phyloP scores from a whole-genome alignment of 2,888 invertebrate genomes.

The Drosophila meridionalis region DNA sequence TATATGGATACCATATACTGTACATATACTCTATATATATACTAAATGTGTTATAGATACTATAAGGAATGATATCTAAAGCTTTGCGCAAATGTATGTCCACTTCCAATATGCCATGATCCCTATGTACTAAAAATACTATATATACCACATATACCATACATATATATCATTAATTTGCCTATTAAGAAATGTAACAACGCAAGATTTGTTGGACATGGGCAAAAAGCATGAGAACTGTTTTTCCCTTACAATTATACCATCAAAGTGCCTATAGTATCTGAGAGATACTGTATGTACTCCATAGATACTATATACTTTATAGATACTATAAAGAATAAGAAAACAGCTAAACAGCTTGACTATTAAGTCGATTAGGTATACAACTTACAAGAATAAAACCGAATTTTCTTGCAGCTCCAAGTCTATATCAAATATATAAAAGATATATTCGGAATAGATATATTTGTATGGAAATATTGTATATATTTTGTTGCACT shows the following conservation, averaged over 20 bases:
- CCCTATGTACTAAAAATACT: too few relatives aligned
- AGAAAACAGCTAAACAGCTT: too few relatives aligned
- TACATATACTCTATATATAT: too few relatives aligned
- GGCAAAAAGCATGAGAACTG: not conserved
- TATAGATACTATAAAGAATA: not conserved
- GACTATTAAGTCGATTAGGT: too few relatives aligned
- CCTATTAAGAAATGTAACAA: too few relatives aligned
- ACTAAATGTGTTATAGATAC: too few relatives aligned
- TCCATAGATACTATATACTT: not conserved
- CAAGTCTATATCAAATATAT: not conserved
- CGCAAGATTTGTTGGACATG: too few relatives aligned
- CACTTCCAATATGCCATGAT: too few relatives aligned
- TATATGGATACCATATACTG: not conserved
- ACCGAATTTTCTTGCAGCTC: not conserved
- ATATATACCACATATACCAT: too few relatives aligned
- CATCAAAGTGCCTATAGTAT: not conserved
- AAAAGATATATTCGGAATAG: not conserved
- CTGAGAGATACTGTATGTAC: not conserved
- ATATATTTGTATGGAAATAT: slow-evolving; percentile 20
- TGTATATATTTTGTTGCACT: slow-evolving; percentile 39
- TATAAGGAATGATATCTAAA: too few relatives aligned
- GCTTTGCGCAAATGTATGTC: too few relatives aligned
- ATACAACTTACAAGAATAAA: not conserved
- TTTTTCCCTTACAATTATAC: not conserved
- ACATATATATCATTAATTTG: too few relatives aligned